Conservation (phyloP, 2,113 vertebrate genomes). For the Climacteris rufus region DNA sequence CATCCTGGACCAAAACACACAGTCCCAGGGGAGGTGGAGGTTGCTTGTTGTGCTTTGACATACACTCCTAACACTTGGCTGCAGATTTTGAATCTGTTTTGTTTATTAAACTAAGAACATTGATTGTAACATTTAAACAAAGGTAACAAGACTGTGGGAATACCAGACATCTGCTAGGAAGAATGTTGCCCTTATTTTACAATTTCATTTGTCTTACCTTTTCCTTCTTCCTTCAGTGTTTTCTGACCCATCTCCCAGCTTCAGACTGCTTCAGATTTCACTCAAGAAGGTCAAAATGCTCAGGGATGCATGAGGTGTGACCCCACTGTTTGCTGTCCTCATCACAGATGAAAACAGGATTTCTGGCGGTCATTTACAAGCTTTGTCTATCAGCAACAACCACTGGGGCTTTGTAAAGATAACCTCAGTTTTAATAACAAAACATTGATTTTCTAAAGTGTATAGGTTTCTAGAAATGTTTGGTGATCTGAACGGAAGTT, state of each 20-base stretch:
- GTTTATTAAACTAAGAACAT: constrained; percentile 13
- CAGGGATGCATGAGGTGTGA: not conserved
- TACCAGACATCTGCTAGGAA: not conserved
- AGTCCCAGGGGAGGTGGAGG: not conserved
- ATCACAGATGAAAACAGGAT: not conserved
- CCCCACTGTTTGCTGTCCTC: not conserved
- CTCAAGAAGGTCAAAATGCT: not conserved
- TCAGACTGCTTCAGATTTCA: not conserved
- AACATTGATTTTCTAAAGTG: not conserved
- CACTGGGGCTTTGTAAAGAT: not conserved
- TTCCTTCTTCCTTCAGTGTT: not conserved
- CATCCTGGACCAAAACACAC: constrained; percentile 29
- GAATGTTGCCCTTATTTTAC: not conserved
- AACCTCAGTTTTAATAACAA: not conserved
- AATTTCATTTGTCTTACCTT: not conserved
- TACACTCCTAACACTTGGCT: not conserved
- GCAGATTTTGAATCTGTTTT: constrained; percentile 16
- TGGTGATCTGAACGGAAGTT: not conserved
- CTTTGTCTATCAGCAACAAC: not conserved
- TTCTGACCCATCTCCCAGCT: not conserved
- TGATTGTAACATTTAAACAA: constrained; percentile 28
- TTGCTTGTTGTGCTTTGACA: not conserved
- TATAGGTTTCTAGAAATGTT: not conserved
- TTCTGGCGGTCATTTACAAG: not conserved
- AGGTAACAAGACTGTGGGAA: not conserved